Conservation (phyloP, 2,113 vertebrate species). For the Triplophysa siluroides region DNA sequence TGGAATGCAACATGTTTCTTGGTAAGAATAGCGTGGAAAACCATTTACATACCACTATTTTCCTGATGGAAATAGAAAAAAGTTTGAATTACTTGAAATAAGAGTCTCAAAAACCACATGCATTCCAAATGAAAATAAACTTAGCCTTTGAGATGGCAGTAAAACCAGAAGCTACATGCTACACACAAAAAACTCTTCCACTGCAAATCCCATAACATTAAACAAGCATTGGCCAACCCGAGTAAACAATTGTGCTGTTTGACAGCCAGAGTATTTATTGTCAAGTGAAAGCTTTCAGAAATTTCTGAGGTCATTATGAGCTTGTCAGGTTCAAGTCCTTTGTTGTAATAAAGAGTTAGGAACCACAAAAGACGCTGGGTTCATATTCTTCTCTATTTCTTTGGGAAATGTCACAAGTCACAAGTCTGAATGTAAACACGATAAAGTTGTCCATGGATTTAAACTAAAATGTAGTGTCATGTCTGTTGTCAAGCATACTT, state of each 20-base stretch:
- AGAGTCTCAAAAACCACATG: slow-evolving; percentile 9
- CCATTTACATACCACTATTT: neutral
- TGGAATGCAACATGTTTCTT: slow-evolving; percentile 38
- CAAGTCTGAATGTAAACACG: no score
- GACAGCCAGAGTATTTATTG: neutral
- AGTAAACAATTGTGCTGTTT: neutral
- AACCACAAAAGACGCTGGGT: no score
- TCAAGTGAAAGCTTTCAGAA: no score
- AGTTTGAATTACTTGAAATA: slow-evolving; percentile 1
- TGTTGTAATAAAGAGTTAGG: no score
- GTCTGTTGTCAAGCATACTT: no score
- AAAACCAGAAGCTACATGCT: neutral
- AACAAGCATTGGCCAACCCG: neutral
- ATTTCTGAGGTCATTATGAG: no score
- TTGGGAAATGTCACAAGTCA: no score
- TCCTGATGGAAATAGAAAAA: neutral
- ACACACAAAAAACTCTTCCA: neutral
- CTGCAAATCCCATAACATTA: neutral
- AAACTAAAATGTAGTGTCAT: no score
- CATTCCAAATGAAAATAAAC: slow-evolving; percentile 17
- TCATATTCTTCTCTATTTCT: no score
- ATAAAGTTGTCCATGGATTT: no score
- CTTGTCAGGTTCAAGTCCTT: no score
- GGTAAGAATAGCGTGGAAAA: neutral
- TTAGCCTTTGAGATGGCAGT: neutral